Base-by-base conservation (phyloP, 2,113 vertebrate species). In the Sapayoa aenigma region DNA sequence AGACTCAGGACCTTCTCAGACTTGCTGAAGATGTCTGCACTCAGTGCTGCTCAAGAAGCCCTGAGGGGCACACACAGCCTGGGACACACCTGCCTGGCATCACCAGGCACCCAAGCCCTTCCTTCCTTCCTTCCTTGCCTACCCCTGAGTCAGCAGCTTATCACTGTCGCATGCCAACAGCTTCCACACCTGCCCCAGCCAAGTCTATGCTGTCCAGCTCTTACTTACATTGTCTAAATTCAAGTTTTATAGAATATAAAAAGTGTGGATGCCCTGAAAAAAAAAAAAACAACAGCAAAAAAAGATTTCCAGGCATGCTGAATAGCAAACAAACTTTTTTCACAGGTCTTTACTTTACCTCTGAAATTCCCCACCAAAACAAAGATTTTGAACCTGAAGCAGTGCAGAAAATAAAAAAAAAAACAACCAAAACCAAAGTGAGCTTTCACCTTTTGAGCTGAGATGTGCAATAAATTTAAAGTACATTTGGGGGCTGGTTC, bases 11-110 rank as follows among this genome's bases (percentile, higher is more conserved):
- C 13, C 15, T 58, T 31, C 58, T 66, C 50, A 60, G 27, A 6
- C 5, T 4, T 59, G 76, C 30, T 33, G 52, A 23, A 44, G 39
- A 4, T 37, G 44, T 17, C 21, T 24, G 35, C 0, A 1, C 11
- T 17, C 85, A 44, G 74, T 2, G 9, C 35, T 3, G 9, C 65
- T 15, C 2, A 9, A 50, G 47, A 67, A 67, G 37, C 58, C 31
- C 20, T 0, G 0, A 39, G 60, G 42, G 31, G 4, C 42, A 24
- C 24, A 13, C 5, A 15, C 37, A 89, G 65, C 60, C 35, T 20
- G 0, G 17, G 0, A 1, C 27, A 37, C 1, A 30, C 66, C 39
- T 17, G 1, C 44, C 53, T 12, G n/a, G 71, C 50, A 69, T 18
- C 13, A 3, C 17, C 71, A 49, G 39, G 18, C 46, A 31, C 30